A percentile compares a stretch with the other conserved stretches of the same genome.
These are phyloP conservation scores for Operophtera brumata DNA, from an alignment of 2,888 invertebrate genomes.

Conservation along the genomic window DNA sequence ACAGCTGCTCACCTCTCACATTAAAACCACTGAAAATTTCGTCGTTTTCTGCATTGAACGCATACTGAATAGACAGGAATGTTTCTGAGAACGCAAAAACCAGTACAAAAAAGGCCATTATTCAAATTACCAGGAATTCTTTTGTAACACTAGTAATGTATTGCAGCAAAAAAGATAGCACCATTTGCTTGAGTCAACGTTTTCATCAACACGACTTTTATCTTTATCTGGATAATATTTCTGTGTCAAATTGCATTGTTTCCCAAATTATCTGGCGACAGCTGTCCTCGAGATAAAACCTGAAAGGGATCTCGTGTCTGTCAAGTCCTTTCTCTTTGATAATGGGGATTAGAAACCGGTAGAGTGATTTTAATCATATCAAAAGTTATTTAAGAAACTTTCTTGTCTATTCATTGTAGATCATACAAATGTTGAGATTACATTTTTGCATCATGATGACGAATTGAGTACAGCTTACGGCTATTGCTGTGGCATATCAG, in stretches of 20 bases:
- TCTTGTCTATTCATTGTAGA: neutral
- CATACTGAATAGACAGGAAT: no score
- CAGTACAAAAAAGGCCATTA: no score
- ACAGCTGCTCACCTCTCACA: no score
- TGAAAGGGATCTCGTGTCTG: conserved; percentile 43
- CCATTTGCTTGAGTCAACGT: neutral
- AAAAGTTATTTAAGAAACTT: conserved; percentile 15
- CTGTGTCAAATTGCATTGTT: conserved; percentile 48
- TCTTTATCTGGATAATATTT: conserved; percentile 41
- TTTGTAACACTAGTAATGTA: no score
- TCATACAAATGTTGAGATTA: neutral
- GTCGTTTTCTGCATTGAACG: no score
- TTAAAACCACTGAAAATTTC: no score
- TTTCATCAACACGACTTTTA: conserved; percentile 2
- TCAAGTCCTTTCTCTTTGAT: conserved; percentile 49
- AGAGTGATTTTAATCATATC: conserved; percentile 10
- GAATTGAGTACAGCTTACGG: no score
- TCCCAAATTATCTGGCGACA: conserved; percentile 54
- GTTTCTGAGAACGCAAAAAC: no score
- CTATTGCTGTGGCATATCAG: no score
- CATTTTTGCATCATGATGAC: no score
- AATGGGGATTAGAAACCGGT: conserved; percentile 30
- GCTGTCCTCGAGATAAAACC: conserved; percentile 51
- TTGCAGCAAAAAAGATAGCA: no score
- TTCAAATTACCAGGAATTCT: no score